Evolutionary conservation across 2,888 invertebrate species (phyloP), one percentile per base, ranked within the genome.

Genomic region (Arenicola marina): DNA sequence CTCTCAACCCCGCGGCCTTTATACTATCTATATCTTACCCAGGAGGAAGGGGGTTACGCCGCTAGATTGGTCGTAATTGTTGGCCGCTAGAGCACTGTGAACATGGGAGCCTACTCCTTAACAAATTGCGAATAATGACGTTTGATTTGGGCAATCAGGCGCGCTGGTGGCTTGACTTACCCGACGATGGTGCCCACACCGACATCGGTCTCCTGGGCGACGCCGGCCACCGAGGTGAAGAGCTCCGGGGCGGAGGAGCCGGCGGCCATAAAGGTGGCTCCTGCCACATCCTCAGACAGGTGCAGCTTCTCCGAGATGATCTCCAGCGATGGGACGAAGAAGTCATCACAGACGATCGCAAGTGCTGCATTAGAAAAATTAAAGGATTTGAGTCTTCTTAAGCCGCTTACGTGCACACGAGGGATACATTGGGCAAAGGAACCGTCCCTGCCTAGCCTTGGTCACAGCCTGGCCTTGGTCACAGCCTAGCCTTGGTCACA

Each of bases 181-280:
- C 73, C 73, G 4, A 73, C 73, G 28, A 73, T 73, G 2, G 73
- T 75, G 21, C 73, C 73, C 0, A 73, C 69, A 2, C 73, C 73
- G 38, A 75, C 74, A 56, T 73, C 73, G 3, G 72, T 72, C 44
- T 73, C 57, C 34, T 65, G 57, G 15, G 71, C 65, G 2, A 73
- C 73, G 15, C 71, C 73, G 18, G 63, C 73, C 26, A 73, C 60
- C 0, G 73, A 73, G 18, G 72, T 69, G 61, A 73, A 73, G n/a
- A 73, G 68, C 48, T 73, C 73, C 2, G 73, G 73, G 2, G 73
- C 74, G 0, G 74, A 75, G 38, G 69, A 69, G 2, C 73, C 73
- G 4, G 74, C 73, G 4, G 73, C 73, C 73, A 73, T 73, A 59
- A 73, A 73, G n/a, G 73, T 73, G 15, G 73, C 73, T 29, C 73